These are phyloP conservation scores for Lasiurus cinereus DNA, from an alignment of 2,113 vertebrate species.

Conservation along the genomic window DNA sequence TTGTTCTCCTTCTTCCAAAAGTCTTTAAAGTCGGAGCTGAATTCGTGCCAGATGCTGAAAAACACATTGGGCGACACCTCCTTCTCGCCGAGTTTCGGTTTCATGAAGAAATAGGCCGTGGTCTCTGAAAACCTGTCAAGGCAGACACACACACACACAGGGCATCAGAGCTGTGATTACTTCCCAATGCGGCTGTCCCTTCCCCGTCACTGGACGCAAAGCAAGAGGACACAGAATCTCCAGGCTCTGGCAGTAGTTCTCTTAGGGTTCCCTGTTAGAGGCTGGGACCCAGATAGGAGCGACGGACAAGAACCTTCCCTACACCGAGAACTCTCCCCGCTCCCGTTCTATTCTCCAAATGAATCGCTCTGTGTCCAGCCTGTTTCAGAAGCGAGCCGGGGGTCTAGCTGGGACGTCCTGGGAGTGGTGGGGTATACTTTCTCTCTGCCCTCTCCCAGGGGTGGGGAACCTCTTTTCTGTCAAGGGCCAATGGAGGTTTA, in stretches of 20 bases:
- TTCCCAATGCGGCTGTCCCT: slow-evolving; percentile 9
- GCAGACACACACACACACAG: slow-evolving; percentile 47
- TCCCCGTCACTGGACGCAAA: no score
- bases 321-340: neutral
- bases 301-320: neutral
- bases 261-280: neutral
- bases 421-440: neutral
- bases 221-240: neutral
- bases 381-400: neutral
- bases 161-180: slow-evolving; percentile 71
- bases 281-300: neutral
- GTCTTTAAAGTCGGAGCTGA: slow-evolving; percentile 98
- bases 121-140: slow-evolving; percentile 96
- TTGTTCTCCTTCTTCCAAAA: slow-evolving; percentile 99
- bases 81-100: slow-evolving; percentile 96
- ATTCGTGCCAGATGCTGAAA: slow-evolving; percentile 98
- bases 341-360: neutral
- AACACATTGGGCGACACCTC: slow-evolving; percentile 95
- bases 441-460: no score
- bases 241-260: neutral
- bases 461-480: no score
- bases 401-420: neutral
- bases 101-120: slow-evolving; percentile 95
- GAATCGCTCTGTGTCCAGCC: neutral
- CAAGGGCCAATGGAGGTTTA: no score